A percentile compares a stretch with the other conserved stretches of the same genome.
Evolutionary conservation across 2,797 vertebrate species (phyloP).

Genomic region (Malurus splendens): DNA sequence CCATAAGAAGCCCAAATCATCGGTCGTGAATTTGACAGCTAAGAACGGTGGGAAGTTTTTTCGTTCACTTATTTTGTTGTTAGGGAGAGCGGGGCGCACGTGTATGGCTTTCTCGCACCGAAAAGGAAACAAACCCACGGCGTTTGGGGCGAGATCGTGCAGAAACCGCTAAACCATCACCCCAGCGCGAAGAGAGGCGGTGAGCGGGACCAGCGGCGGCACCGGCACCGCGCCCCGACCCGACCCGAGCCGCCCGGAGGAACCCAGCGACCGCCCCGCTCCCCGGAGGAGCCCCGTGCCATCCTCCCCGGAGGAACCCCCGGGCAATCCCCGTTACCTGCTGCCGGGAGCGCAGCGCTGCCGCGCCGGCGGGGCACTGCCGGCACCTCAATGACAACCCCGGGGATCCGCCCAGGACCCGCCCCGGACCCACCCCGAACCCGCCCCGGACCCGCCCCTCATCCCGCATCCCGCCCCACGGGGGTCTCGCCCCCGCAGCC

Average conservation of each 20-base stretch:
- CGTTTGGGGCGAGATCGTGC: not conserved
- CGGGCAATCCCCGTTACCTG: not conserved
- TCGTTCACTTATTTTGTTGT: not conserved
- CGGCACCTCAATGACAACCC: not conserved
- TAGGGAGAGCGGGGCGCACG: accelerated
- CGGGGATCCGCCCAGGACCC: not conserved
- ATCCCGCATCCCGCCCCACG: not conserved
- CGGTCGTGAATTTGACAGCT: not conserved
- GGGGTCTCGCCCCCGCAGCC: not conserved
- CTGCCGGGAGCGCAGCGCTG: not conserved
- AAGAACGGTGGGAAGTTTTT: not conserved
- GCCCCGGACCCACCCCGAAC: not conserved
- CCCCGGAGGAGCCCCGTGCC: not conserved
- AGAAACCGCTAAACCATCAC: not conserved
- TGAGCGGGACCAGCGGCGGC: not conserved
- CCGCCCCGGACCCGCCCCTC: not conserved
- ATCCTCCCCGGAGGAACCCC: not conserved
- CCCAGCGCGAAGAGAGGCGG: not conserved
- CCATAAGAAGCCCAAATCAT: not conserved
- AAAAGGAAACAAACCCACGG: not conserved
- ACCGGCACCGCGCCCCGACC: not conserved
- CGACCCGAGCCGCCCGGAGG: not conserved
- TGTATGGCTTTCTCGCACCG: not conserved
- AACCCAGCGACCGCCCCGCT: not conserved
- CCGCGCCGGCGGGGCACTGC: not conserved